Conservation (phyloP, 2,797 vertebrate genomes). For the Toxotes lorentzi region DNA sequence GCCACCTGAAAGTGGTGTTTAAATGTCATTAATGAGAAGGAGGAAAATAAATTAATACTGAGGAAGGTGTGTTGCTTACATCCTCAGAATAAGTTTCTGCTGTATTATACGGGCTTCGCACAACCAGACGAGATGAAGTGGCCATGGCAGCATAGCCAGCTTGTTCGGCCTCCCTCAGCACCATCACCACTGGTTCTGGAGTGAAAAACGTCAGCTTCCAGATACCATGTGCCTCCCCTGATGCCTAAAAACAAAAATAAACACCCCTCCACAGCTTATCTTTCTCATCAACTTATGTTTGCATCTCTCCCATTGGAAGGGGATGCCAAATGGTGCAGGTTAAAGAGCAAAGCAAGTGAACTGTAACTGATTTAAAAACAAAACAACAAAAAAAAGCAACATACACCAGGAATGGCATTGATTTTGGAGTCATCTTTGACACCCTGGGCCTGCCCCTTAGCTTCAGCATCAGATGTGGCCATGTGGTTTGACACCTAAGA, state of each 20-base stretch:
- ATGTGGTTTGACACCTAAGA: constrained; percentile 80
- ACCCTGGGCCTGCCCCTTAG: not conserved
- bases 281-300: not conserved
- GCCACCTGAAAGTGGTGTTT: constrained; percentile 73
- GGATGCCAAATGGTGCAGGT: not conserved
- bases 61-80: constrained; percentile 58
- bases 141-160: constrained; percentile 84
- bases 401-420: constrained; percentile 55
- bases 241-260: not conserved
- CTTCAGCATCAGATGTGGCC: constrained; percentile 20
- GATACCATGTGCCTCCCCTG: constrained; percentile 60
- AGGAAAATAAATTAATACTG: accelerated
- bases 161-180: constrained; percentile 79
- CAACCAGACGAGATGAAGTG: constrained; percentile 81
- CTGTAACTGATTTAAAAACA: not conserved
- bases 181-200: constrained; percentile 79
- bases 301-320: not conserved
- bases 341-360: not conserved
- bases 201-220: constrained; percentile 89
- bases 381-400: not conserved
- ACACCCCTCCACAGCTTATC: not conserved
- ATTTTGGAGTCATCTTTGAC: not conserved
- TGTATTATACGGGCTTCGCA: constrained; percentile 84
- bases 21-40: accelerated
- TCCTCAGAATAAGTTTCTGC: constrained; percentile 78